These are phyloP conservation scores for Trachurus trachurus DNA, from an alignment of 2,797 vertebrate genomes.

Conservation along the genomic window DNA sequence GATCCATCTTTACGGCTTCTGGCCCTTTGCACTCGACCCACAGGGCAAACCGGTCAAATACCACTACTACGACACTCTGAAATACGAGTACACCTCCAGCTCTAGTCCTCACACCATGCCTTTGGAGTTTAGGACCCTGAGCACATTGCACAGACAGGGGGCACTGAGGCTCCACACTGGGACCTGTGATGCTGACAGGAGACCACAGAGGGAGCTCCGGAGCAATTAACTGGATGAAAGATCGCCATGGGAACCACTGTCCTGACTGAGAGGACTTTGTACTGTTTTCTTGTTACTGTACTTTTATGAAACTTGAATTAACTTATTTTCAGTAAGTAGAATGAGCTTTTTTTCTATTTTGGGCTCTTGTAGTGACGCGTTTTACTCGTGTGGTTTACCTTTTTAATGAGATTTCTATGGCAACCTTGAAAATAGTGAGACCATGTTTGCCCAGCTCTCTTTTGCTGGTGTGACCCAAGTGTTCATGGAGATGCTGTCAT, in stretches of 20 bases:
- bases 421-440: slow-evolving; percentile 45
- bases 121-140: slow-evolving; percentile 96
- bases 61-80: slow-evolving; percentile 96
- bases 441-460: slow-evolving; percentile 12
- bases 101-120: slow-evolving; percentile 98
- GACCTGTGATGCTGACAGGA: slow-evolving; percentile 80
- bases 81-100: slow-evolving; percentile 95
- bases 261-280: slow-evolving; percentile 17
- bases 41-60: slow-evolving; percentile 93
- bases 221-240: slow-evolving; percentile 21
- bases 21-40: slow-evolving; percentile 92
- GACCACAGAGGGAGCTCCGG: slow-evolving; percentile 18
- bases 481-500: slow-evolving; percentile 19
- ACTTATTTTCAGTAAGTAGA: slow-evolving; percentile 51
- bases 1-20: slow-evolving; percentile 98
- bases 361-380: slow-evolving; percentile 31
- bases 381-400: slow-evolving; percentile 42
- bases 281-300: slow-evolving; percentile 29
- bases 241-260: slow-evolving; percentile 39
- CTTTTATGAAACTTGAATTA: slow-evolving; percentile 61
- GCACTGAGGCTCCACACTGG: slow-evolving; percentile 95
- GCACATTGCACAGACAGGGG: slow-evolving; percentile 92
- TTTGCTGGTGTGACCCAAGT: slow-evolving; percentile 16
- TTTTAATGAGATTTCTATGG: slow-evolving; percentile 60
- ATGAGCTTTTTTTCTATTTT: slow-evolving; percentile 57